These are phyloP conservation scores for Spinibarbus caldwelli DNA, from an alignment of 2,797 vertebrate genomes.

Conservation along the genomic window DNA sequence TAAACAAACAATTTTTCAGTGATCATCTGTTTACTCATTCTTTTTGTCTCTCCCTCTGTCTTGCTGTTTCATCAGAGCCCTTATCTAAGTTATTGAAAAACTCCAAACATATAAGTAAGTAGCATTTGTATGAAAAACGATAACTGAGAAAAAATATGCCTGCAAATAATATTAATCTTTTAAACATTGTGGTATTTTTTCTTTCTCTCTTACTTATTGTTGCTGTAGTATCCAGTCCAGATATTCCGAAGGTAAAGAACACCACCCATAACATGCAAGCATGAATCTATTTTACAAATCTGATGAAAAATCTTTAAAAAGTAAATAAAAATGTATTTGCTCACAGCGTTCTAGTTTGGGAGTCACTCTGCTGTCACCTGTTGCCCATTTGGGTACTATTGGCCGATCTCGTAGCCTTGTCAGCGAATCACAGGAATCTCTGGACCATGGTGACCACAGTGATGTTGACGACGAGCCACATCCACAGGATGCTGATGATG, in stretches of 20 bases:
- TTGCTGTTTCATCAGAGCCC: conserved; percentile 81
- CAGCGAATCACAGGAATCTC: conserved; percentile 81
- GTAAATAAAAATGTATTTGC: not conserved
- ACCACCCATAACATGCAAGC: not conserved
- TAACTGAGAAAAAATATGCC: not conserved
- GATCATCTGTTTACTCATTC: not conserved
- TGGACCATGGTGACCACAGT: conserved; percentile 82
- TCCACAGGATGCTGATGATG: conserved; percentile 86
- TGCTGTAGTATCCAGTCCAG: conserved; percentile 76
- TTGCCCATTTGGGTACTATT: conserved; percentile 81
- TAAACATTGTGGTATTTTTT: not conserved
- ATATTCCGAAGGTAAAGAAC: conserved; percentile 80
- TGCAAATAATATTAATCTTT: not conserved
- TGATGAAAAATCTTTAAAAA: not conserved
- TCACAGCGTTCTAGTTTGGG: conserved; percentile 80
- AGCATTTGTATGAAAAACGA: too few relatives aligned
- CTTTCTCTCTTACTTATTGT: conserved; percentile 7
- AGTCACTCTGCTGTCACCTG: conserved; percentile 79
- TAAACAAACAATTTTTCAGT: conserved; percentile 1
- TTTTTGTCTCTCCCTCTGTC: not conserved
- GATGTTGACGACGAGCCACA: conserved; percentile 80
- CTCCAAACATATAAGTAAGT: conserved; percentile 87
- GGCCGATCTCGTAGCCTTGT: conserved; percentile 81
- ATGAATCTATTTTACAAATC: conserved; percentile 22
- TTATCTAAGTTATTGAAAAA: conserved; percentile 91